Percentiles rank a stretch among this genome's conserved stretches.
Evolutionary conservation across 2,113 vertebrate species (phyloP).

Genomic region (Pygoscelis adeliae): DNA sequence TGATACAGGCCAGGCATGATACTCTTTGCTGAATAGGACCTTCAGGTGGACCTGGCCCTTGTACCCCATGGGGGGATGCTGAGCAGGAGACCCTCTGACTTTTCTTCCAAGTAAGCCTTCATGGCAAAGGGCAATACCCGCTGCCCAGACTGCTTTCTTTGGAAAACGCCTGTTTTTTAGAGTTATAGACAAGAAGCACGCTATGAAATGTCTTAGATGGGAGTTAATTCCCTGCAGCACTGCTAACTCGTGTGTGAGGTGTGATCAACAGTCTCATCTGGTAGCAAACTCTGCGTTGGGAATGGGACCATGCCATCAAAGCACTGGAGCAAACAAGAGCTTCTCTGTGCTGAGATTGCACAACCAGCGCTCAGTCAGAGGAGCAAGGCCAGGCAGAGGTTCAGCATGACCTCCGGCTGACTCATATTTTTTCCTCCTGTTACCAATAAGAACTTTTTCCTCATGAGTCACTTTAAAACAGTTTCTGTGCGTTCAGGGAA

Average conservation of each 20-base stretch:
- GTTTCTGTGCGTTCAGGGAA: neutral
- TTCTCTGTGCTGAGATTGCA: conserved; percentile 22
- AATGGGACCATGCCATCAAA: neutral
- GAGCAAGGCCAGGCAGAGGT: conserved; percentile 15
- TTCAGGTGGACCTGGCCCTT: neutral
- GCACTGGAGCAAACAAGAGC: neutral
- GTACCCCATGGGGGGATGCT: neutral
- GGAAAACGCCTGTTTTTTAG: accelerated
- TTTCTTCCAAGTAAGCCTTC: neutral
- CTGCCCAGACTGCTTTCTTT: neutral
- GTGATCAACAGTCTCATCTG: neutral
- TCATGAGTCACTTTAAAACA: conserved; percentile 56
- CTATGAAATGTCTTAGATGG: accelerated
- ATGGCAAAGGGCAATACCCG: neutral
- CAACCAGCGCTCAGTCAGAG: neutral
- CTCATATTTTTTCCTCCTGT: conserved; percentile 57
- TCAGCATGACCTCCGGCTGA: conserved; percentile 54
- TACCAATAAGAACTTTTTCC: conserved; percentile 65
- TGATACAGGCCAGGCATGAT: neutral
- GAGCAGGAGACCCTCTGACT: neutral
- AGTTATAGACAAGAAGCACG: neutral
- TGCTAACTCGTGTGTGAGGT: neutral
- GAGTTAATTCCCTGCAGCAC: neutral
- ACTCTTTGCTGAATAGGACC: neutral
- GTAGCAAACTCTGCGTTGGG: accelerated